These are phyloP conservation scores for Aphaenogaster floridana DNA, from an alignment of 1,140 invertebrate species.

Conservation along the genomic window DNA sequence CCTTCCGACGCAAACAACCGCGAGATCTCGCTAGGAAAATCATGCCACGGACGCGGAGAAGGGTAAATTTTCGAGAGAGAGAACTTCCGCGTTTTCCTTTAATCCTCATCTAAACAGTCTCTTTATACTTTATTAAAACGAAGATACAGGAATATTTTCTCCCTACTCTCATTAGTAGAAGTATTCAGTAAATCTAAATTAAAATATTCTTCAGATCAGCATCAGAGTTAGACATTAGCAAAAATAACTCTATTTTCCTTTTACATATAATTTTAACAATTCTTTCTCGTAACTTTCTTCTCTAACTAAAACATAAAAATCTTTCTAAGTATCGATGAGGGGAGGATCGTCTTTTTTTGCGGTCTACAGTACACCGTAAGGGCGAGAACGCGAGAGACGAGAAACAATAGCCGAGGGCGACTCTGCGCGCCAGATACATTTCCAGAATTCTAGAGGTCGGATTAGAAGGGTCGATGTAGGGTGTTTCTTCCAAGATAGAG, in stretches of 20 bases:
- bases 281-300: neutral
- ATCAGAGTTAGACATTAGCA: neutral
- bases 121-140: neutral
- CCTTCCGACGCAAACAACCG: slow-evolving; percentile 32
- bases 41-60: neutral
- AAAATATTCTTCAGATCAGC: neutral
- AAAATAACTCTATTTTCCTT: slow-evolving; percentile 5
- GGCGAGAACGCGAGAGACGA: slow-evolving; percentile 8
- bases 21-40: slow-evolving; percentile 24
- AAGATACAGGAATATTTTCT: neutral
- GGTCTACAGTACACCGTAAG: neutral
- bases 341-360: neutral
- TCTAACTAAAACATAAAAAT: neutral
- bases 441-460: slow-evolving; percentile 28
- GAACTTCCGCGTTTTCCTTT: neutral
- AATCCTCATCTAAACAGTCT: neutral
- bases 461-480: neutral
- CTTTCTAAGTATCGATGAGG: neutral
- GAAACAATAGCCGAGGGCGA: slow-evolving; percentile 29
- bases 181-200: neutral
- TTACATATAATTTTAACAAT: neutral
- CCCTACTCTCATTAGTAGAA: neutral
- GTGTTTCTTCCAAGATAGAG: neutral
- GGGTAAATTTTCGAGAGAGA: slow-evolving; percentile 5
- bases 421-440: neutral